A percentile compares a stretch with the other conserved stretches of the same genome.
phyloP scores from a whole-genome alignment of 2,888 invertebrate genomes.

The Troglohyphantes excavatus region DNA sequence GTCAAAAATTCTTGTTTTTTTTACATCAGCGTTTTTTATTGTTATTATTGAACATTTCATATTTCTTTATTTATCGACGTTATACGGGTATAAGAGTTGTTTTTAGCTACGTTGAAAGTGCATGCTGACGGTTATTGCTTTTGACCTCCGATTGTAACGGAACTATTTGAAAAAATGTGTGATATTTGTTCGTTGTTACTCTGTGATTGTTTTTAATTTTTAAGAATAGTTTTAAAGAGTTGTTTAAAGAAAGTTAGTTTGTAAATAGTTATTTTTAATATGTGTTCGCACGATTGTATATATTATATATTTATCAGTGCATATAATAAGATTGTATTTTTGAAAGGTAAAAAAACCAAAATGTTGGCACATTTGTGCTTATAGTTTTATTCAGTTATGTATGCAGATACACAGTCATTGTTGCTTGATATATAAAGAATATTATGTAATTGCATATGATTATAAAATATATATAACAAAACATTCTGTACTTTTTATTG shows the following conservation, averaged over 20 bases:
- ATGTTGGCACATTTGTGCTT: background rate
- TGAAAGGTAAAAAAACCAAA: background rate
- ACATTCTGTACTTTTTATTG: background rate
- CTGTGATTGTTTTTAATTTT: conserved; percentile 56
- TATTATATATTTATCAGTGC: conserved; percentile 17
- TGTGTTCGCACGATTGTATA: background rate
- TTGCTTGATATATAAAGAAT: background rate
- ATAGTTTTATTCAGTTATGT: background rate
- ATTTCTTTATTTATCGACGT: conserved; percentile 2
- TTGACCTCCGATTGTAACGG: background rate
- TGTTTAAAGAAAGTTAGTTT: conserved; percentile 38
- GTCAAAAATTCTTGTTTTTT: background rate
- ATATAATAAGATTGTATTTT: conserved; percentile 31
- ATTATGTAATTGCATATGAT: background rate
- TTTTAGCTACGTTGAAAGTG: conserved; percentile 15
- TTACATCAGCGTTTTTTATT: background rate
- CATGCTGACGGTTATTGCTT: background rate
- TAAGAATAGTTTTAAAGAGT: conserved; percentile 49
- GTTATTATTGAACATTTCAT: background rate
- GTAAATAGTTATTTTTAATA: conserved; percentile 64
- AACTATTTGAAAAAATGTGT: conserved; percentile 22
- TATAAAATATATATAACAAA: background rate
- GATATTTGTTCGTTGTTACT: conserved; percentile 61
- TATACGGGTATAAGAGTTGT: conserved; percentile 50
- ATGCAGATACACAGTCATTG: background rate